phyloP scores from a whole-genome alignment of 2,797 vertebrate genomes.

The Glossophaga mutica region DNA sequence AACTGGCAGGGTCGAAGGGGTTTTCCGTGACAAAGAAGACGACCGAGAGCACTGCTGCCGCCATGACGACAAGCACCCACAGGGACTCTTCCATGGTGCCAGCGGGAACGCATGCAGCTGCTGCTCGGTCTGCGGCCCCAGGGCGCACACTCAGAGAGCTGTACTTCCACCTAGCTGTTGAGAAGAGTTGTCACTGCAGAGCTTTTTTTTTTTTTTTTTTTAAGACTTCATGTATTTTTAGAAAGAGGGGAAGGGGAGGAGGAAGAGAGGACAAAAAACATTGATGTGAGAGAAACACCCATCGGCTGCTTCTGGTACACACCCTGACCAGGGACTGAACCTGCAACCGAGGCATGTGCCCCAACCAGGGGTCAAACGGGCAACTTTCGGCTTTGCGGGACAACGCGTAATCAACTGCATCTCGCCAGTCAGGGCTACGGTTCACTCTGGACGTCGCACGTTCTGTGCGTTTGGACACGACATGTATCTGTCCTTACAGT shows the following conservation, averaged over 20 bases:
- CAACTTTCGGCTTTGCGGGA: not conserved
- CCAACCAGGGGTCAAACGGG: not conserved
- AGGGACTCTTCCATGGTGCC: not conserved
- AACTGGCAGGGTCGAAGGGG: constrained; percentile 19
- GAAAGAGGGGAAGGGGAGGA: not conserved
- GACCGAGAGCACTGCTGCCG: not conserved
- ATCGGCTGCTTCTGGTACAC: not conserved
- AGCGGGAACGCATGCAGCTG: not conserved
- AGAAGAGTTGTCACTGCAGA: not conserved
- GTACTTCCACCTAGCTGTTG: not conserved
- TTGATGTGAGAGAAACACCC: not conserved
- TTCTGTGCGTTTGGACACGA: not conserved
- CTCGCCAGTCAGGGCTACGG: not conserved
- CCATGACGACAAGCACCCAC: not conserved
- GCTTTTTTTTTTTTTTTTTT: not conserved
- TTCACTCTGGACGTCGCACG: not conserved
- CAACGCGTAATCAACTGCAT: not conserved
- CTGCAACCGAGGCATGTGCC: not conserved
- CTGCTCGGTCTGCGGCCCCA: not conserved
- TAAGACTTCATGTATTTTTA: not conserved
- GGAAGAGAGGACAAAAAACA: not conserved
- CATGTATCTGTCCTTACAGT: not conserved
- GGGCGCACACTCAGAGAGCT: not conserved
- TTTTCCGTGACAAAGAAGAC: constrained; percentile 35
- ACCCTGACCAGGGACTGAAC: not conserved